Percentiles rank a stretch among this genome's conserved stretches.
phyloP scores from a whole-genome alignment of 2,113 vertebrate genomes.

The Penelope pileata region DNA sequence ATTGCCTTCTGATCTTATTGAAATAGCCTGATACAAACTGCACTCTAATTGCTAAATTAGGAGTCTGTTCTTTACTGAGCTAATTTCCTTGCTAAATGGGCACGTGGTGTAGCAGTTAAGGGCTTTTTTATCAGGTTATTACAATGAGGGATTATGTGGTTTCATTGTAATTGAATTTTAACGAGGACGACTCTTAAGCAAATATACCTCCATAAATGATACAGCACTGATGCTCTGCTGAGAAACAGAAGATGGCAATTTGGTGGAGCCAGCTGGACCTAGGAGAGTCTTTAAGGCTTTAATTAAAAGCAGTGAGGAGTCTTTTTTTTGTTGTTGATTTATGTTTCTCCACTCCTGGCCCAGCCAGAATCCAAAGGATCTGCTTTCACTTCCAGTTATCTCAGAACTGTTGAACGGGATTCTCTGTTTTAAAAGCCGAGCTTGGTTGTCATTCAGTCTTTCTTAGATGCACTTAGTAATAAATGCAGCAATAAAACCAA shows the following conservation, averaged over 20 bases:
- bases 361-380: background rate
- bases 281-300: background rate
- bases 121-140: constrained; percentile 66
- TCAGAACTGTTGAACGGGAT: background rate
- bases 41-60: constrained; percentile 62
- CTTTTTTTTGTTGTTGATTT: background rate
- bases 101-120: constrained; percentile 35
- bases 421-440: background rate
- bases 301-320: background rate
- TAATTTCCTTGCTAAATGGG: constrained; percentile 59
- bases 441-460: background rate
- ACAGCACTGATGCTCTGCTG: background rate
- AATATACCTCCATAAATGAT: constrained; percentile 58
- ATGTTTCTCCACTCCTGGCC: background rate
- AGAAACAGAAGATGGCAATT: constrained; percentile 30
- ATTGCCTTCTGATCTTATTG: constrained; percentile 41
- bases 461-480: background rate
- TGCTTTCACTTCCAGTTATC: background rate
- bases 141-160: constrained; percentile 50
- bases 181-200: constrained; percentile 31
- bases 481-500: background rate
- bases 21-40: constrained; percentile 46
- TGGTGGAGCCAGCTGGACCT: background rate
- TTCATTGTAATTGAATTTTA: constrained; percentile 72
- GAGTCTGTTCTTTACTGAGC: constrained; percentile 40